phyloP scores from a whole-genome alignment of 64 coral and sea anemone genomes.

The Actinia equina region DNA sequence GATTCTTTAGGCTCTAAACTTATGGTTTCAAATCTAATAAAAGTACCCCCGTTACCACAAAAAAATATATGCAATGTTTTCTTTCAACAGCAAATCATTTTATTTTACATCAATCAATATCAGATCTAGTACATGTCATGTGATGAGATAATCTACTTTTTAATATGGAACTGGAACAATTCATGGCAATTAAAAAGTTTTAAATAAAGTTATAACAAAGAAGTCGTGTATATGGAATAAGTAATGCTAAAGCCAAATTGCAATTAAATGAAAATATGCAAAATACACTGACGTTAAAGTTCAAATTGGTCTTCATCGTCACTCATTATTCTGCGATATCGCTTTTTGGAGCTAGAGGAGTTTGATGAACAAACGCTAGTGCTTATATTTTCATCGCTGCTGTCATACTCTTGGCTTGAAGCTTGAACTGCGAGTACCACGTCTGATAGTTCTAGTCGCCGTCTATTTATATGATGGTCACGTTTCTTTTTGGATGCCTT shows the following conservation, averaged over 20 bases:
- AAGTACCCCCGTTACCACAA: neutral
- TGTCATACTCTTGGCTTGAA: neutral
- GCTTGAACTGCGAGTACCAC: slow-evolving; percentile 1
- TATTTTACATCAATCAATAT: neutral
- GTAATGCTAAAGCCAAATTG: no score
- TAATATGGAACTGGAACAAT: neutral
- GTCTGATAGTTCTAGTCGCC: neutral
- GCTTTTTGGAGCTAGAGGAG: neutral
- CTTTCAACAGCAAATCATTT: neutral
- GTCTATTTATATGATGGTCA: neutral
- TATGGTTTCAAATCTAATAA: slow-evolving; percentile 1
- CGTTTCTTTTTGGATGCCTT: slow-evolving; percentile 15
- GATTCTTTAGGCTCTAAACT: neutral
- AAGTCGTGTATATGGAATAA: no score
- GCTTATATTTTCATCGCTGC: neutral
- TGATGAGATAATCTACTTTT: neutral
- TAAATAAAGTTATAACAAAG: no score
- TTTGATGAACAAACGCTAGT: neutral
- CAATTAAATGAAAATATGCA: neutral
- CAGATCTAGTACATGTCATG: neutral
- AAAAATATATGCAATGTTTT: slow-evolving; percentile 5
- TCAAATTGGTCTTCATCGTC: neutral
- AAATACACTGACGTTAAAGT: neutral
- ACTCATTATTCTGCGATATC: neutral
- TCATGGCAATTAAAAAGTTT: no score